phyloP scores from a whole-genome alignment of 2,888 invertebrate genomes.

The Agrypnus murinus region DNA sequence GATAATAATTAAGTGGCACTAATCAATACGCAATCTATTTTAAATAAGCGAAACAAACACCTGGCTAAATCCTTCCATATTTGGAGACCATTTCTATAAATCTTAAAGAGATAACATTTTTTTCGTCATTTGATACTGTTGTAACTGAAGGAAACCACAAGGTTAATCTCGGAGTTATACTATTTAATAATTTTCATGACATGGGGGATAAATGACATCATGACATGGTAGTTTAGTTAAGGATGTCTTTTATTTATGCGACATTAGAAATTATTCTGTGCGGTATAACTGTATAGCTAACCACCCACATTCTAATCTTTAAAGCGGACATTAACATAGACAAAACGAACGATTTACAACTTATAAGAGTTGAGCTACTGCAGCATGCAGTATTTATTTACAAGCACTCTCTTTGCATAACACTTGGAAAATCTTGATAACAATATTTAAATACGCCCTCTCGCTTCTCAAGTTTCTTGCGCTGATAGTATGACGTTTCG shows the following conservation, averaged over 20 bases:
- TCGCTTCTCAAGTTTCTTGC: slow-evolving; percentile 32
- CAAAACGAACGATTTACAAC: slow-evolving; percentile 49
- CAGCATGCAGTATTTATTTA: slow-evolving; percentile 50
- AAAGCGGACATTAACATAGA: slow-evolving; percentile 44
- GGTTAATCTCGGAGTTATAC: too few species aligned
- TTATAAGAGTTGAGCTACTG: slow-evolving; percentile 43
- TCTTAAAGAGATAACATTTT: too few species aligned
- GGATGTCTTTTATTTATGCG: slow-evolving; percentile 9
- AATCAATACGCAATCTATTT: background rate
- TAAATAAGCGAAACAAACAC: too few species aligned
- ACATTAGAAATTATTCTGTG: slow-evolving; percentile 14
- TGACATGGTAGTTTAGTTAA: background rate
- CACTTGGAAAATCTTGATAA: slow-evolving; percentile 51
- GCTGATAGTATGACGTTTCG: slow-evolving; percentile 22
- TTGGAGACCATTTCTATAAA: background rate
- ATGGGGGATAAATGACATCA: slow-evolving; percentile 18
- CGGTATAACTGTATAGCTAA: slow-evolving; percentile 20
- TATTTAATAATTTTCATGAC: slow-evolving; percentile 12
- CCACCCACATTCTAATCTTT: slow-evolving; percentile 47
- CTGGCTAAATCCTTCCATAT: background rate
- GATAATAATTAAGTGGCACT: background rate
- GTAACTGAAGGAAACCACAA: too few species aligned
- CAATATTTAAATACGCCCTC: slow-evolving; percentile 51
- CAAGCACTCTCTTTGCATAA: slow-evolving; percentile 49
- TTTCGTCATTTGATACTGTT: too few species aligned